Base-by-base conservation (phyloP, 2,113 vertebrate genomes). In the Gasterosteus aculeatus region DNA sequence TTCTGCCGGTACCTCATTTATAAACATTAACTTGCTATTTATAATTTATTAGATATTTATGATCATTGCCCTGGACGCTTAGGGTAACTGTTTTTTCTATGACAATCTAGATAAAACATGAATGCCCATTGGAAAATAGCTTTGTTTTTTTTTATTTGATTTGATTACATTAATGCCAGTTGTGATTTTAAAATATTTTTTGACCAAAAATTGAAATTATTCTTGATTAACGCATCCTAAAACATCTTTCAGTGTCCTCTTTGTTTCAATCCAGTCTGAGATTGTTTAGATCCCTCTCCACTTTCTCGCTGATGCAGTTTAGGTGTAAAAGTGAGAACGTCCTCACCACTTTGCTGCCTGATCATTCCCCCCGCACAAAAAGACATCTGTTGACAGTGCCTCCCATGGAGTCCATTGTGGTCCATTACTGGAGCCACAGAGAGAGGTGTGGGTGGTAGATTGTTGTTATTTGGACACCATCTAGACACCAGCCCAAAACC, bases 401-500 rank as follows among this genome's bases (percentile, higher is more conserved):
- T 83, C 88, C 85, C 73, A 53, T 71, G 49, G 86, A 81, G 77
- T 81, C 63, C 80, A 85, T 81, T 70, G 83, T 82, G 71, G 70
- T 84, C 83, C 79, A 90, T 92, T 91, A 85, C 81, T 76, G 77
- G 44, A 77, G 78, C 80, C 81, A 77, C 79, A 81, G 75, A 81
- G 78, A 75, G 63, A 63, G 62, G 72, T 53, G 73, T 86, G 78
- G 77, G 89, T 83, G 83, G 89, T 89, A 90, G 84, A 92, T 92
- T 90, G 88, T 87, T 91, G 87, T 84, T 92, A 88, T 90, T 87
- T 87, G 90, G 84, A 84, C 84, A 81, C 51, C 69, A 69, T 82
- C 59, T 72, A 58, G n/a, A 75, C 22, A 39, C 71, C 56, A 53
- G 42, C 67, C 51, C 62, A 49, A 63, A 72, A 73, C 62, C 46